Conservation (phyloP, 2,113 vertebrate species). For the Castor canadensis region DNA sequence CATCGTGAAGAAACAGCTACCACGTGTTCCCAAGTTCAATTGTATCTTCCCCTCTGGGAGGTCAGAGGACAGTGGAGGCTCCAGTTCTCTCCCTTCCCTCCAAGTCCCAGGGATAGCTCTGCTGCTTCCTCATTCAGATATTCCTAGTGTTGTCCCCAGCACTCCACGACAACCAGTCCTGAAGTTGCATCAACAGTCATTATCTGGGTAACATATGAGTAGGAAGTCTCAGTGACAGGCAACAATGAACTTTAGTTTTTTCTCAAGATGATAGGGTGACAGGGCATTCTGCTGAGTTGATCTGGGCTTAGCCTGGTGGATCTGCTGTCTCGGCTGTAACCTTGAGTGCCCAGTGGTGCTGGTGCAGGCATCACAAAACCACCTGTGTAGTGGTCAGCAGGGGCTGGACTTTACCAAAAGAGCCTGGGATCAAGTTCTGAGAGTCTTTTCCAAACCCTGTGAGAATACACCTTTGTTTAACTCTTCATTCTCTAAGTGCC, state of each 20-base stretch:
- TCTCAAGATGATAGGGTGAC: too few relatives aligned
- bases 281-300: too few relatives aligned
- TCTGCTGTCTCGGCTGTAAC: neutral
- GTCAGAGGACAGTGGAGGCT: neutral
- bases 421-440: too few relatives aligned
- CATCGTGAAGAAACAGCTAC: neutral
- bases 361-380: neutral
- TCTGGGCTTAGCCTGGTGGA: too few relatives aligned
- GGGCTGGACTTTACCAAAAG: too few relatives aligned
- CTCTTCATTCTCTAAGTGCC: neutral
- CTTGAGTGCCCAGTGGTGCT: accelerated
- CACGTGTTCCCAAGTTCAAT: accelerated
- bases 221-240: too few relatives aligned
- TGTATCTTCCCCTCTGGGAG: too few relatives aligned
- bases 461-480: neutral
- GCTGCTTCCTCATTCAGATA: too few relatives aligned
- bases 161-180: neutral
- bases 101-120: accelerated
- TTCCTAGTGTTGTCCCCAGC: neutral
- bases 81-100: neutral
- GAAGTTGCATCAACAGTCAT: too few relatives aligned
- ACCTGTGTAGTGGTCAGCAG: accelerated
- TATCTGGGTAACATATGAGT: too few relatives aligned
- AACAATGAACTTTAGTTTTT: too few relatives aligned
- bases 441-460: too few relatives aligned